Evolutionary conservation across 2,797 vertebrate genomes (phyloP), one percentile per base, ranked within the genome.

Genomic region (Myotis pilosus): DNA sequence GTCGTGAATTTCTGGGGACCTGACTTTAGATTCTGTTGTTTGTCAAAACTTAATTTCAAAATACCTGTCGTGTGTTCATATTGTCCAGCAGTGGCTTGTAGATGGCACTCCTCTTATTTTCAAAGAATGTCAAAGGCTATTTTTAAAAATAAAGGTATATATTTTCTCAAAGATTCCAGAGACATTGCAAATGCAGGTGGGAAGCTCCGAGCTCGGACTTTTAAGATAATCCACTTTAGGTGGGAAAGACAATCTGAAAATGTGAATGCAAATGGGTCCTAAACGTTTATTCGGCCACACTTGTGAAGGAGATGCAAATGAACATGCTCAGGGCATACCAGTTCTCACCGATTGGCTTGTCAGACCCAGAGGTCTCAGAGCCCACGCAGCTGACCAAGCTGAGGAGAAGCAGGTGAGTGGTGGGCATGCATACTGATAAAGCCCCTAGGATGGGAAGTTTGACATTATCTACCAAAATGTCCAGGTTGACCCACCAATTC

Each of bases 121-220:
- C 76, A 55, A 83, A 94, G 78, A 85, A 95, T 83, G 60, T 72
- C 55, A 62, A 86, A 75, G 69, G 83, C 79, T 94, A 92, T 96
- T 96, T 95, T 97, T 95, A 44, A 38, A 88, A 97, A 97, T 96
- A 97, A 97, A 97, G 41, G 55, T 57, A 64, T 94, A 44, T 97
- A 97, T 97, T 97, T 97, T 97, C 96, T 95, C 94, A 97, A 96
- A 92, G 90, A 93, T 88, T 92, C 78, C 72, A 91, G 76, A 89
- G 78, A 64, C 81, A 82, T 30, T 49, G 47, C 57, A 91, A 81
- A 66, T 62, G 22, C 20, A 9, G 19, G 28, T 44, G 81, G 72
- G 49, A 91, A 57, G 44, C 49, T 44, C 62, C 30, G 9, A 78
- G 75, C 6, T 89, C 78, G 53, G 38, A 44, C 49, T 82, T 49